Conservation (phyloP, 2,888 invertebrate genomes). For the Thecocarcelia acutangulata region DNA sequence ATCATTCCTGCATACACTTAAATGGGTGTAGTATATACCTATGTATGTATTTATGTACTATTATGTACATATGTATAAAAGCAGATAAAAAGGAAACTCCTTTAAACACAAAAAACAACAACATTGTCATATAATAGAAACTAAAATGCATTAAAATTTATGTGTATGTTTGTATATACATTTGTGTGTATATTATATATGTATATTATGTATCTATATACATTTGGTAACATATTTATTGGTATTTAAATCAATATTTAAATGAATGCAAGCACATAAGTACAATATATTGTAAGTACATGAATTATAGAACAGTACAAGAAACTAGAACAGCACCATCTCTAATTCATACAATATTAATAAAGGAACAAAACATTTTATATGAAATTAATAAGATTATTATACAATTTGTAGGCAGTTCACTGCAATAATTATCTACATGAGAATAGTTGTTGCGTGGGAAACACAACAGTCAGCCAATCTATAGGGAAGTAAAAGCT, state of each 20-base stretch:
- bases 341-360: constrained; percentile 14
- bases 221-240: constrained; percentile 11
- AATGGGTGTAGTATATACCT: too few relatives aligned
- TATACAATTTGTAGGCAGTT: constrained; percentile 9
- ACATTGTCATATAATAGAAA: neutral
- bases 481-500: neutral
- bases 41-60: too few relatives aligned
- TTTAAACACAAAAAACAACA: constrained; percentile 15
- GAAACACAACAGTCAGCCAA: neutral
- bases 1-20: constrained; percentile 13
- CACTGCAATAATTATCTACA: constrained; percentile 17
- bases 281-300: neutral
- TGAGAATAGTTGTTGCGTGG: constrained; percentile 11
- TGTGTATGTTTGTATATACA: neutral
- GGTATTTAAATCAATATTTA: constrained; percentile 19
- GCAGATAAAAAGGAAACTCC: constrained; percentile 46
- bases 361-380: constrained; percentile 14
- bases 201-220: too few relatives aligned
- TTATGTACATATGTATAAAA: neutral
- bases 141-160: neutral
- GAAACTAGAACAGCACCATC: constrained; percentile 45
- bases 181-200: constrained; percentile 6
- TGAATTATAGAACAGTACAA: neutral
- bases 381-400: constrained; percentile 39
- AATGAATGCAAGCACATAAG: too few relatives aligned